Percentiles rank a stretch among this genome's conserved stretches.
Evolutionary conservation across 2,113 vertebrate genomes (phyloP).

Genomic region (Catagonus wagneri): DNA sequence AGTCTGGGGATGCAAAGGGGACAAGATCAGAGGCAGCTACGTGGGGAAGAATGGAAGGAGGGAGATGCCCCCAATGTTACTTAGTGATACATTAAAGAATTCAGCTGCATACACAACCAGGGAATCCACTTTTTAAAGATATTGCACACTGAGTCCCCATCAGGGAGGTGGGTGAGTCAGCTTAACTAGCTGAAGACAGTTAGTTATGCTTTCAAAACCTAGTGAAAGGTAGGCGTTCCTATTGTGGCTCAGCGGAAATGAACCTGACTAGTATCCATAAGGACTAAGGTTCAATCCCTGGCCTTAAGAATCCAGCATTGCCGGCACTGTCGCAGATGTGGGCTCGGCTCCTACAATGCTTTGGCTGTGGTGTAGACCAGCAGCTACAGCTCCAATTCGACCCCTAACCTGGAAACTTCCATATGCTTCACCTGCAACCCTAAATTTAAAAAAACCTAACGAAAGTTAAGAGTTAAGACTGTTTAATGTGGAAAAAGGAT

Average conservation of each 20-base stretch:
- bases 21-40: not conserved
- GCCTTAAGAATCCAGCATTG: too few species aligned
- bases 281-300: too few species aligned
- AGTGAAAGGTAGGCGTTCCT: too few species aligned
- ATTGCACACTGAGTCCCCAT: not conserved
- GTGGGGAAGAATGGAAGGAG: not conserved
- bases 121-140: not conserved
- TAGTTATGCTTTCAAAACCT: slow-evolving; percentile 14
- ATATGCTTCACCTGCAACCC: too few species aligned
- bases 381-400: too few species aligned
- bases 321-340: too few species aligned
- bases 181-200: not conserved
- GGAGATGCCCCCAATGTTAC: not conserved
- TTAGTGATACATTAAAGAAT: not conserved
- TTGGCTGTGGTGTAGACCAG: too few species aligned
- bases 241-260: too few species aligned
- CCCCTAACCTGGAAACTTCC: too few species aligned
- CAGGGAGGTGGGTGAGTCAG: not conserved
- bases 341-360: too few species aligned
- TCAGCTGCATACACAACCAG: not conserved
- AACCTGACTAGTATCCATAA: too few species aligned
- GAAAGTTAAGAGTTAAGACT: not conserved
- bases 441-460: not conserved
- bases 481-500: not conserved
- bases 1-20: not conserved